Conservation (phyloP, 1,140 invertebrate genomes). For the Aricia agestis region DNA sequence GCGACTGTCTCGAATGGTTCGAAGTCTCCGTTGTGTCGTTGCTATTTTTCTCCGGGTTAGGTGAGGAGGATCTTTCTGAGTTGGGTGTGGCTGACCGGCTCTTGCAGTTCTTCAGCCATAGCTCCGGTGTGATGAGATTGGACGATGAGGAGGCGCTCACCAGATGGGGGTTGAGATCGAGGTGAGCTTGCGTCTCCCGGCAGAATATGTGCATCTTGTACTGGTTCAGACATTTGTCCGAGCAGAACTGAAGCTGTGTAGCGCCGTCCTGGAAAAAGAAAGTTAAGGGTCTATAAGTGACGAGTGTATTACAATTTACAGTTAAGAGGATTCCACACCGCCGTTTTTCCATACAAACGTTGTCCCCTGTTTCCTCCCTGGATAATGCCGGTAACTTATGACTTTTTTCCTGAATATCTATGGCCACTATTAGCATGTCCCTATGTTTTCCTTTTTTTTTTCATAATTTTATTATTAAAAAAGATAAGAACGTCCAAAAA, state of each 20-base stretch:
- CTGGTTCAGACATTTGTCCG: conserved; percentile 94
- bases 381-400: too few species aligned
- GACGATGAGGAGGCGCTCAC: conserved; percentile 68
- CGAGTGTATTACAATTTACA: too few species aligned
- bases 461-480: too few species aligned
- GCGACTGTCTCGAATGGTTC: conserved; percentile 44
- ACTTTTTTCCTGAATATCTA: too few species aligned
- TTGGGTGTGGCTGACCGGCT: conserved; percentile 79
- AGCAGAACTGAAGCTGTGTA: conserved; percentile 87
- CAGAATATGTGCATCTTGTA: conserved; percentile 98
- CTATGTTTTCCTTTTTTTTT: too few species aligned
- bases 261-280: conserved; percentile 81
- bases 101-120: conserved; percentile 88
- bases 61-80: conserved; percentile 62
- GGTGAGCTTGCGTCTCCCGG: conserved; percentile 91
- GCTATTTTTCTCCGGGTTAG: conserved; percentile 47
- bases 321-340: too few species aligned
- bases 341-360: too few species aligned
- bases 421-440: too few species aligned
- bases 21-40: conserved; percentile 49
- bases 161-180: conserved; percentile 87
- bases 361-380: too few species aligned
- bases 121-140: conserved; percentile 89
- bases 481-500: too few species aligned
- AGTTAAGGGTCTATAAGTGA: conserved; percentile 16